phyloP scores from a whole-genome alignment of 2,113 vertebrate genomes.

The Nibea albiflora region DNA sequence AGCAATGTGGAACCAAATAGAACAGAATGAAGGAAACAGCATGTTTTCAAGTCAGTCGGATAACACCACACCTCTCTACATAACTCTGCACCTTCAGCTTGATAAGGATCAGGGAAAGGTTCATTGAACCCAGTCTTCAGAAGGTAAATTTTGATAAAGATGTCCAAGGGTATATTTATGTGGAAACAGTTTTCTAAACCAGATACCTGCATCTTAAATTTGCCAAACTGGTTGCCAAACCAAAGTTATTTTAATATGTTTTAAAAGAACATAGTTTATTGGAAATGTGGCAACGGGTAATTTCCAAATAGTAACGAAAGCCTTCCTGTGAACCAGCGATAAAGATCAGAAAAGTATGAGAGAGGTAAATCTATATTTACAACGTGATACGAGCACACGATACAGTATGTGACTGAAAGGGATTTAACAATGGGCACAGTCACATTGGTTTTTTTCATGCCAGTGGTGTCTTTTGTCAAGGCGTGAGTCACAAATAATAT shows the following conservation, averaged over 20 bases:
- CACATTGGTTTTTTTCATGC: constrained; percentile 8
- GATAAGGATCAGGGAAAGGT: constrained; percentile 58
- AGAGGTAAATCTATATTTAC: not conserved
- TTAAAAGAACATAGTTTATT: not conserved
- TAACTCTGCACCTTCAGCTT: constrained; percentile 9
- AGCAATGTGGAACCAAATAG: constrained; percentile 34
- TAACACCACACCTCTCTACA: not conserved
- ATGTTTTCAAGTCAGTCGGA: not conserved
- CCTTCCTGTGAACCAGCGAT: constrained; percentile 9
- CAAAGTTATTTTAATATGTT: constrained; percentile 13
- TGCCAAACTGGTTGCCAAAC: not conserved
- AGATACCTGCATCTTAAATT: not conserved
- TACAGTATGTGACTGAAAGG: constrained; percentile 21
- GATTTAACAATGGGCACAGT: constrained; percentile 35
- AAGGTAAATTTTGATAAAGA: constrained; percentile 52
- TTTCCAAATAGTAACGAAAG: constrained; percentile 14
- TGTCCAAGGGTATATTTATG: constrained; percentile 2
- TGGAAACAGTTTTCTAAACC: constrained; percentile 8
- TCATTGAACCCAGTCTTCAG: constrained; percentile 47
- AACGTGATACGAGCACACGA: constrained; percentile 13
- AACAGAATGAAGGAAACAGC: not conserved
- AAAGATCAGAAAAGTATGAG: constrained; percentile 1
- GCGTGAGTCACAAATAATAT: not conserved
- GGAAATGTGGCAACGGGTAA: not conserved
- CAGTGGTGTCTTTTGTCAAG: constrained; percentile 1